These are phyloP conservation scores for Chiloscyllium plagiosum DNA, from an alignment of 2,113 vertebrate species.

Conservation along the genomic window DNA sequence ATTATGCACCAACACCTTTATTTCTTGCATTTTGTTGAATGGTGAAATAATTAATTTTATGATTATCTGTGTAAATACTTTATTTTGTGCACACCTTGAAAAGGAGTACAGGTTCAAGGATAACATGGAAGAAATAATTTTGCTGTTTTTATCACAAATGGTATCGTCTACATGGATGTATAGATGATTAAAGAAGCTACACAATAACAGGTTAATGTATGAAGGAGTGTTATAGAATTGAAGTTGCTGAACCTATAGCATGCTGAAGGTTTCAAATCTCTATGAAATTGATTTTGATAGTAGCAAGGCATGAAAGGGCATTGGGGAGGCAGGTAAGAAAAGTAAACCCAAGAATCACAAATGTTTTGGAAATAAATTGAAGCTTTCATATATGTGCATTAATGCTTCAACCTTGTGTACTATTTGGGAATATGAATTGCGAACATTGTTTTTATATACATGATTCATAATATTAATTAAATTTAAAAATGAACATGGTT, in stretches of 20 bases:
- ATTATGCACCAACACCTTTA: neutral
- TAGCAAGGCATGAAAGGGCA: neutral
- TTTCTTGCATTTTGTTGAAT: neutral
- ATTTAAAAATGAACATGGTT: neutral
- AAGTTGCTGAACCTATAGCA: neutral
- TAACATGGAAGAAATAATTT: neutral
- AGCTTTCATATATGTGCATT: neutral
- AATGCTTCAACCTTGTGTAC: neutral
- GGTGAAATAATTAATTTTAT: neutral
- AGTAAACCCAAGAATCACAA: neutral
- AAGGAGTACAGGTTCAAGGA: neutral
- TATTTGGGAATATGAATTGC: neutral
- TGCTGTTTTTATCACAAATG: neutral
- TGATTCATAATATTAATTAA: neutral
- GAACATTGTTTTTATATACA: neutral
- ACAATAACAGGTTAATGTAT: neutral
- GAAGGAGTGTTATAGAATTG: neutral
- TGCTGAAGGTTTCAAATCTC: neutral
- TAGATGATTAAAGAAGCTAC: neutral
- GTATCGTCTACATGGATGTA: neutral
- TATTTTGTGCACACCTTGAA: neutral
- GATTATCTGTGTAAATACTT: neutral
- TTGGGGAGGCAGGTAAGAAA: neutral
- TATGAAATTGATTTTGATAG: neutral
- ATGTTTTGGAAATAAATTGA: neutral